Conservation (phyloP, 2,797 vertebrate species). For the Toxotes lorentzi region DNA sequence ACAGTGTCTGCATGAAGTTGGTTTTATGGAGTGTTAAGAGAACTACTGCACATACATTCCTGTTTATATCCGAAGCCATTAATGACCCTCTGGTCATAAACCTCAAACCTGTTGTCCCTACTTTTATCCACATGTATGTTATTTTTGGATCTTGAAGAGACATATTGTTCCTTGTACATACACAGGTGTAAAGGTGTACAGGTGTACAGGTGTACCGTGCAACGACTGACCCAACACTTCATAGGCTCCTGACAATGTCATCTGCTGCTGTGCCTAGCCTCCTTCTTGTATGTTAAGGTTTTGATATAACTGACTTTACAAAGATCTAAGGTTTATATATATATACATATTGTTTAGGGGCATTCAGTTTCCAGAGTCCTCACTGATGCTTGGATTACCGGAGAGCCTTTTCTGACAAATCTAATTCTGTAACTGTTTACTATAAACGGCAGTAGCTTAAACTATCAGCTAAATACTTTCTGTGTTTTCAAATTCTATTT, state of each 20-base stretch:
- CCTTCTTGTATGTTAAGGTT: too few relatives aligned
- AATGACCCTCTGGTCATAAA: too few relatives aligned
- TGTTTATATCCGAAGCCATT: neutral
- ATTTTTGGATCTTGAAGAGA: neutral
- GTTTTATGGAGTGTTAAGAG: conserved; percentile 6
- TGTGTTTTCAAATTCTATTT: too few relatives aligned
- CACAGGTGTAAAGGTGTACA: too few relatives aligned
- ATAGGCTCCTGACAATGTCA: neutral
- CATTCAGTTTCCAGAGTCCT: neutral
- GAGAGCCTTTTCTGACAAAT: too few relatives aligned
- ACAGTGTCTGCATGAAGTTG: neutral
- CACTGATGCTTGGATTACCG: neutral
- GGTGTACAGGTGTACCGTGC: too few relatives aligned
- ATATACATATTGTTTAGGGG: neutral
- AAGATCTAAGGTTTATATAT: neutral
- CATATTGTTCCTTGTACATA: neutral
- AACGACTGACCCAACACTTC: too few relatives aligned
- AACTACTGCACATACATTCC: neutral
- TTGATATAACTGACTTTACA: too few relatives aligned
- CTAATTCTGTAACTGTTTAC: too few relatives aligned
- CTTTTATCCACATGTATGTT: neutral
- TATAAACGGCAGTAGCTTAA: too few relatives aligned
- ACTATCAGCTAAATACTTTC: too few relatives aligned
- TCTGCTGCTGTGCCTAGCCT: neutral
- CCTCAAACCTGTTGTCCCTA: neutral